Conservation (phyloP, 2,797 vertebrate species). For the Malurus splendens region DNA sequence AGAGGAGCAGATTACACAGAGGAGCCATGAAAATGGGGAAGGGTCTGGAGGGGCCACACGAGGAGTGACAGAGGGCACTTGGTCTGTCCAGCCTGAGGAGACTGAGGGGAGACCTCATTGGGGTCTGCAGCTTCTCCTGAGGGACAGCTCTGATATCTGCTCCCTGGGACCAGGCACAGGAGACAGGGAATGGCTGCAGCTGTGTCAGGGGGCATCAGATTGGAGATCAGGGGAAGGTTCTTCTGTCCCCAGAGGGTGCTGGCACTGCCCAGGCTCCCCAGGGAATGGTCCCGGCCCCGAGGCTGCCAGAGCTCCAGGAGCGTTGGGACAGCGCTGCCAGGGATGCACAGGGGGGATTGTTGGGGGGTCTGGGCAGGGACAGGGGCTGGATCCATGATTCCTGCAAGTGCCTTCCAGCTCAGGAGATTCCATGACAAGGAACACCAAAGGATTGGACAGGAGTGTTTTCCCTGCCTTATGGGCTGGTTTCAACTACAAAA, state of each 20-base stretch:
- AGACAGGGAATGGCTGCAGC: accelerated
- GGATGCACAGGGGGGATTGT: accelerated
- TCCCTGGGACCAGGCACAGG: background rate
- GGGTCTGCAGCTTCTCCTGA: background rate
- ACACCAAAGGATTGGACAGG: background rate
- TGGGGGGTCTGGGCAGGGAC: background rate
- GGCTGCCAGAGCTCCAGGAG: background rate
- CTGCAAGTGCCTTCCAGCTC: background rate
- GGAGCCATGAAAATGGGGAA: background rate
- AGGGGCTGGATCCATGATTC: accelerated
- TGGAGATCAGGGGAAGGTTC: background rate
- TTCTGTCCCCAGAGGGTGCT: background rate
- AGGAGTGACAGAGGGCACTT: background rate
- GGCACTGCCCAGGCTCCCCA: background rate
- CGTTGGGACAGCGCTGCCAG: background rate
- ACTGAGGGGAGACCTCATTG: accelerated
- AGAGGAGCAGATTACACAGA: background rate
- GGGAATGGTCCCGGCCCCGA: background rate
- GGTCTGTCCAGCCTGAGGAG: background rate
- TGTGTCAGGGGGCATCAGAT: accelerated
- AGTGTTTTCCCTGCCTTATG: background rate
- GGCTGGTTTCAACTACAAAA: background rate
- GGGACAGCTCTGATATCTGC: accelerated
- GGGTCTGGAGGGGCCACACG: background rate
- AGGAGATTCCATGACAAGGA: background rate